Evolutionary conservation across 1,140 invertebrate genomes (phyloP), one percentile per base, ranked within the genome.

Genomic region (Euura saliciscinereae): DNA sequence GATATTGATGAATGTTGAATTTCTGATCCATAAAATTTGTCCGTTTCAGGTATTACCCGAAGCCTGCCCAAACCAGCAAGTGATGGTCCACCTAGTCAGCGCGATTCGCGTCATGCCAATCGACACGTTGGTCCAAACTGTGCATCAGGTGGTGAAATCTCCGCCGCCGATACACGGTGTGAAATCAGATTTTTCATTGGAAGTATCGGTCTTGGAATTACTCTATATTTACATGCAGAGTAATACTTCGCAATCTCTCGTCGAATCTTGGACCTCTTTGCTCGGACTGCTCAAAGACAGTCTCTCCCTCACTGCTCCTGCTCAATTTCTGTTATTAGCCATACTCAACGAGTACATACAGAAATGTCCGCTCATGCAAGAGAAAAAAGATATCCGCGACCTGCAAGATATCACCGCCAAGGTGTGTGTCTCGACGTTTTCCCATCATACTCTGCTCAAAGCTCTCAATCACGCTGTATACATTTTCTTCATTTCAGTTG

Each of bases 281-380:
- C 84, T 95, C 10, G 88, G 90, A n/a, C 89, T 98, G 44, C 88
- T 97, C n/a, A 92, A 91, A 78, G 96, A 98, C 76, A 92, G 93
- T 65, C 85, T 92, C 42, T 89, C 88, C 6, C 81, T 96, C 4
- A 89, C 90, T 67, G 93, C 96, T 7, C 91, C 93, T 8, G 94
- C 94, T 5, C 93, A 95, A 77, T 97, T 98, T 81, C 86, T 97
- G 2, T 85, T 96, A 28, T 84, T 97, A 6, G 93, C 93, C 64
- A 92, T 97, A 73, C 84, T 98, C 2, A 93, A 95, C 85, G 95
- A 97, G 85, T 95, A 96, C 86, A 94, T 97, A 45, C 93, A 95
- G 79, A 93, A 93, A 76, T 94, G 93, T 75, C 94, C 94, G 68
- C 88, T 90, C 4, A 88, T 95, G 79, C 90, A 92, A 73, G 94